A percentile compares a stretch with the other conserved stretches of the same genome.
phyloP scores from a whole-genome alignment of 2,113 vertebrate genomes.

The Enhydra lutris region DNA sequence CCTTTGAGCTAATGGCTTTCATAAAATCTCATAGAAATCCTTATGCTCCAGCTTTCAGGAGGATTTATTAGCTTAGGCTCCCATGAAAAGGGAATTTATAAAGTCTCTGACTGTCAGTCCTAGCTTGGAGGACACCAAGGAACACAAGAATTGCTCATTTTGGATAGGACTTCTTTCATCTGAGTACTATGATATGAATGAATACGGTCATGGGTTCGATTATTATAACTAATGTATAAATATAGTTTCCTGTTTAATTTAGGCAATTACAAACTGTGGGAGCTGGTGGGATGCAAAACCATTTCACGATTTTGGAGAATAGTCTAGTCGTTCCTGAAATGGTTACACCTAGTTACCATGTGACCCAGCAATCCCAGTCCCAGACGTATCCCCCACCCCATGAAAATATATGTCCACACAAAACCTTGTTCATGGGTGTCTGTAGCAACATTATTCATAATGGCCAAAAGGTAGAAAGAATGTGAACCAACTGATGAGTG shows the following conservation, averaged over 20 bases:
- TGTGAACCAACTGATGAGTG: neutral
- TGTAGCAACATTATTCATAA: neutral
- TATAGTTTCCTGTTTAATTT: neutral
- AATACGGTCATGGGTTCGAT: neutral
- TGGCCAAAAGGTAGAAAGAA: neutral
- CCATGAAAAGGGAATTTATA: neutral
- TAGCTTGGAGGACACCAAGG: neutral
- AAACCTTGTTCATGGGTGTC: neutral
- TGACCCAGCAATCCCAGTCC: neutral
- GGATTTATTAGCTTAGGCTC: neutral
- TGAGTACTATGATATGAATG: neutral
- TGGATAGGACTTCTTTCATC: neutral
- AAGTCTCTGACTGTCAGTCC: neutral
- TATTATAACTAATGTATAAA: neutral
- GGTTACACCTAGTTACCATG: neutral
- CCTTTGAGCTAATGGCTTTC: neutral
- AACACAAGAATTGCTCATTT: neutral
- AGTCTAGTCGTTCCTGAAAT: neutral
- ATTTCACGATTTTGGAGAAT: neutral
- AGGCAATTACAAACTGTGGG: neutral
- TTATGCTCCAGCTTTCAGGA: neutral
- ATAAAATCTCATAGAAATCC: constrained; percentile 23
- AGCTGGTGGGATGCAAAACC: neutral
- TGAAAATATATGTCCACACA: neutral
- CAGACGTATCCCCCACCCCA: no score